Evolutionary conservation across 2,797 vertebrate species (phyloP).

Genomic region (Eidolon dupreanum): DNA sequence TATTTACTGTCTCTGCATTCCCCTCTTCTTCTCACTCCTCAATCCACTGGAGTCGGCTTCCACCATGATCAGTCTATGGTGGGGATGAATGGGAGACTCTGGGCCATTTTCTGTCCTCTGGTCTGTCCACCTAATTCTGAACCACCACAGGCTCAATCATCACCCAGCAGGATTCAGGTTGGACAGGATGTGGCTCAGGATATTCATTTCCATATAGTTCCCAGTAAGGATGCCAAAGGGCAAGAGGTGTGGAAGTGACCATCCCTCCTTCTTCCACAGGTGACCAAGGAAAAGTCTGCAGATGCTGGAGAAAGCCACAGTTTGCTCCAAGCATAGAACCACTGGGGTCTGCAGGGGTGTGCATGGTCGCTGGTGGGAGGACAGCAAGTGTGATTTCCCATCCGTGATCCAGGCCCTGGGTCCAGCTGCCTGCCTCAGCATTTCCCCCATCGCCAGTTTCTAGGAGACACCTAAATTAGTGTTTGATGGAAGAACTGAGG

Average conservation of each 20-base stretch:
- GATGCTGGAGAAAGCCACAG: not conserved
- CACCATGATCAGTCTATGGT: not conserved
- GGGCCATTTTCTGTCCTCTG: not conserved
- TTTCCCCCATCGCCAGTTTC: not conserved
- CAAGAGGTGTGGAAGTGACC: not conserved
- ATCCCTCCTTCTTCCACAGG: not conserved
- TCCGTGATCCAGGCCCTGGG: not conserved
- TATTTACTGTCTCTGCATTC: not conserved
- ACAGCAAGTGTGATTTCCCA: not conserved
- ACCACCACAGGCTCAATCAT: not conserved
- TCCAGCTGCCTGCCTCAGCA: not conserved
- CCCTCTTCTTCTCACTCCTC: not conserved
- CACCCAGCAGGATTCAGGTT: not conserved
- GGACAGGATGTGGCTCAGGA: not conserved
- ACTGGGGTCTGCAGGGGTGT: not conserved
- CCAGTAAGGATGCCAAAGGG: not conserved
- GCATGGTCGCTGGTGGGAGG: not conserved
- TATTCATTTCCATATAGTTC: not conserved
- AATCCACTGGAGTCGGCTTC: not conserved
- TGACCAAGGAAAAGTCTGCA: not conserved
- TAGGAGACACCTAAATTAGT: not conserved
- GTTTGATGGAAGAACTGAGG: not conserved
- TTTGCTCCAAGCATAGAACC: not conserved
- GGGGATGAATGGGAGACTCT: not conserved
- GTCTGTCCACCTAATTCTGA: not conserved